Percentiles rank a stretch among this genome's conserved stretches.
phyloP scores from a whole-genome alignment of 2,888 invertebrate genomes.

The Oligia latruncula region DNA sequence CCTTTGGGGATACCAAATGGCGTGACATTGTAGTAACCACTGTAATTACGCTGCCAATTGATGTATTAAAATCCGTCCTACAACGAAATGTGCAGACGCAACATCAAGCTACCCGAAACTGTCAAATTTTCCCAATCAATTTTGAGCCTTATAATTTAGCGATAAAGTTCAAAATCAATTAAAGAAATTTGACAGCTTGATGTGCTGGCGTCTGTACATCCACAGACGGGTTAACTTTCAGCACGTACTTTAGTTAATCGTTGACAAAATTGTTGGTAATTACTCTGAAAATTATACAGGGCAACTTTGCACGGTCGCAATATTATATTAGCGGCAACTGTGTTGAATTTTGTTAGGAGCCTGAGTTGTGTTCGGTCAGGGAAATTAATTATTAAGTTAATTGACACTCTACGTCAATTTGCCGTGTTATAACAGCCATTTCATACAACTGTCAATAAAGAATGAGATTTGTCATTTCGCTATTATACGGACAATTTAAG shows the following conservation, averaged over 20 bases:
- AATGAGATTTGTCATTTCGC: neutral
- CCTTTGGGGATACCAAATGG: neutral
- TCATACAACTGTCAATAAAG: too few relatives aligned
- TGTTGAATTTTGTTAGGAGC: slow-evolving; percentile 30
- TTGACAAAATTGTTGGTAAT: slow-evolving; percentile 34
- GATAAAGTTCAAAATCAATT: too few relatives aligned
- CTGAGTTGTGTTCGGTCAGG: too few relatives aligned
- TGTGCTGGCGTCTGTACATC: neutral
- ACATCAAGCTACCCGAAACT: too few relatives aligned
- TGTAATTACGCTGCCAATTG: neutral
- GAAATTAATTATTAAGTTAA: neutral
- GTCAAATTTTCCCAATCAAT: too few relatives aligned
- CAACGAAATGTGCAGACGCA: neutral
- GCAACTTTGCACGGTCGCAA: slow-evolving; percentile 27
- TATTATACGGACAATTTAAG: neutral
- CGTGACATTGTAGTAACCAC: neutral
- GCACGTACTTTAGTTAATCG: slow-evolving; percentile 10
- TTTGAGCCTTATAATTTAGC: too few relatives aligned
- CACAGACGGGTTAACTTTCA: slow-evolving; percentile 5
- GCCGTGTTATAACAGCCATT: neutral
- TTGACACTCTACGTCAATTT: neutral
- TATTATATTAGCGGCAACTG: slow-evolving; percentile 19
- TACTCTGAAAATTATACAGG: slow-evolving; percentile 39
- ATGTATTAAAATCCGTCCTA: neutral
- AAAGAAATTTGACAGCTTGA: too few relatives aligned